These are phyloP conservation scores for Paedocypris sp. DNA, from an alignment of 2,113 vertebrate species.

Conservation along the genomic window DNA sequence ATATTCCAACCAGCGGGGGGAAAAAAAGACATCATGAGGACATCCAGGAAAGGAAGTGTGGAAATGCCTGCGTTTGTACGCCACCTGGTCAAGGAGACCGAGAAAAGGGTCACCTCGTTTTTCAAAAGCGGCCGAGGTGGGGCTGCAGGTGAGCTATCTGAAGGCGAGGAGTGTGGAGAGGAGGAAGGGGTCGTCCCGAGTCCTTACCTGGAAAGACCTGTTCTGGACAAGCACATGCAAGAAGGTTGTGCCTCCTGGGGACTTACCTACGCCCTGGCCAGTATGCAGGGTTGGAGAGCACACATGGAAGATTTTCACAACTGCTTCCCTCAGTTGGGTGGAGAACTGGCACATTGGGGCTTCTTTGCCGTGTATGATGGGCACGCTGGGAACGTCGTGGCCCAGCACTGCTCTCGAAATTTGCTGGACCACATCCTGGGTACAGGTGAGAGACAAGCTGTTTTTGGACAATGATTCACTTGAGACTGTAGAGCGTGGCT, in stretches of 20 bases:
- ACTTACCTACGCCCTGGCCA: conserved; percentile 58
- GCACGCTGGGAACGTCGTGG: conserved; percentile 59
- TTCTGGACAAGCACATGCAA: conserved; percentile 59
- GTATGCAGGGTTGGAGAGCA: conserved; percentile 68
- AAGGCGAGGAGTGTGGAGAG: conserved; percentile 40
- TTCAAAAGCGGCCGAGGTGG: conserved; percentile 60
- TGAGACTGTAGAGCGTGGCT: neutral
- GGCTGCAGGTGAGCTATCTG: conserved; percentile 44
- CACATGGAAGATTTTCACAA: conserved; percentile 70
- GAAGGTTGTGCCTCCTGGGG: conserved; percentile 58
- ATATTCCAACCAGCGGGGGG: conserved; percentile 24
- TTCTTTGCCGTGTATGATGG: conserved; percentile 69
- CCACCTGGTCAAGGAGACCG: conserved; percentile 63
- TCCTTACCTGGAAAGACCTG: conserved; percentile 55
- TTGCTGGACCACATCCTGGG: conserved; percentile 61
- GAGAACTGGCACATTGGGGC: conserved; percentile 58
- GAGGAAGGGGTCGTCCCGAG: conserved; percentile 50
- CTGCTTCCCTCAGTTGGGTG: conserved; percentile 54
- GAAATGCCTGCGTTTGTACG: conserved; percentile 65
- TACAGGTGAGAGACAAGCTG: conserved; percentile 47
- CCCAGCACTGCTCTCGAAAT: conserved; percentile 62
- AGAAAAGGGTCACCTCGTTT: conserved; percentile 63
- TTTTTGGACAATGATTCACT: too few species aligned
- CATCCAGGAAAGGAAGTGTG: conserved; percentile 57
- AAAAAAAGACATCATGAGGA: conserved; percentile 50